Evolutionary conservation across 2,797 vertebrate species (phyloP).

Genomic region (Lemur catta): DNA sequence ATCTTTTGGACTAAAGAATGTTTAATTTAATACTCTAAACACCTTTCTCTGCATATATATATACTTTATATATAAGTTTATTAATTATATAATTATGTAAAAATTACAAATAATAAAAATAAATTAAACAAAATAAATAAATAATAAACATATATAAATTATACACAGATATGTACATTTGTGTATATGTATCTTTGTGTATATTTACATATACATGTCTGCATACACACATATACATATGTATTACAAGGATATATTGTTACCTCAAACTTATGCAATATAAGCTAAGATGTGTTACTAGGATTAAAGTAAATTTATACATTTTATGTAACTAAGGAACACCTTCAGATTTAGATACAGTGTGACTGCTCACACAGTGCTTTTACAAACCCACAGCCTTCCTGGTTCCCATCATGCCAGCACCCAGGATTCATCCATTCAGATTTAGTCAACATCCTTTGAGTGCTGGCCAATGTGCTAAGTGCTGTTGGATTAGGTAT

Average conservation of each 20-base stretch:
- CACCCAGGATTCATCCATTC: neutral
- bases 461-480: neutral
- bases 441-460: neutral
- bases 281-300: neutral
- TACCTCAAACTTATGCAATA: neutral
- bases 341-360: neutral
- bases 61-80: neutral
- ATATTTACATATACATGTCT: no score
- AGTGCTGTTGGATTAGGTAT: neutral
- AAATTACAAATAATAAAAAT: neutral
- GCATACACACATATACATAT: neutral
- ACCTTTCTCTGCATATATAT: neutral
- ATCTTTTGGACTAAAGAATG: slow-evolving; percentile 2
- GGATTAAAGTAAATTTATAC: neutral
- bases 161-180: neutral
- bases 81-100: neutral
- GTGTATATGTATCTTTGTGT: neutral
- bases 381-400: neutral
- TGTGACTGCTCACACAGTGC: neutral
- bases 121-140: neutral
- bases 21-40: neutral
- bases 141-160: neutral
- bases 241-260: neutral
- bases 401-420: neutral
- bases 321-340: neutral